Base-by-base conservation (phyloP, 2,888 invertebrate genomes). In the Loripinus fragilis region DNA sequence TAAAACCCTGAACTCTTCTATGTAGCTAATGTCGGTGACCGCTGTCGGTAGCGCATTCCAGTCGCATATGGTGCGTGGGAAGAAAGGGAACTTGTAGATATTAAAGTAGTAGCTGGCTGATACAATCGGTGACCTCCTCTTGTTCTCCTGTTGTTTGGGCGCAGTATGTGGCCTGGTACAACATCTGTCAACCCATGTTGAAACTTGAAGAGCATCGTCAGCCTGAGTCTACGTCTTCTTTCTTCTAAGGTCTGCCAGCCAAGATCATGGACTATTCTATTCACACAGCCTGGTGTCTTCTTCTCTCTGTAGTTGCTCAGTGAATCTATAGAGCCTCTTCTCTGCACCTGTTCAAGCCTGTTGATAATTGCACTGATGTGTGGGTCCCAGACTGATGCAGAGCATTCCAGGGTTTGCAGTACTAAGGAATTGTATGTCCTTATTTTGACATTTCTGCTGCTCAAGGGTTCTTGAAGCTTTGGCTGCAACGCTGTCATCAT, bases 311-410 rank as follows among this genome's bases (percentile, higher is more conserved):
- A 68, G 42, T 74, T 67, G 3, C 42, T 52, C 41, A 35, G 67
- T 5, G 23, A 42, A 25, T 68, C 68, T 17, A 68, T 20, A 41
- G 74, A 68, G 17, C 42, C 68, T 41, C 68, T 50, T 28, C 55
- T 52, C 38, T 74, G 67, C 1, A 67, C 69, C 55, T 55, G 65
- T 66, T 68, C 68, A 7, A 74, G 68, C 33, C 67, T 28, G 12
- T 38, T 17, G 20, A 48, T 17, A 20, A 10, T 20, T 23, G 7
- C 48, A 10, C 5, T 17, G 3, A 23, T 3, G 20, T 17, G 20
- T 5, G 48, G 55, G 3, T 55, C 55, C 55, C 5, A 55, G 7
- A 15, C 2, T 8, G 55, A 55, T 7, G 55, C 15, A 23, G 50
- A 8, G n/a, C 25, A 25, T 3, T 55, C 55, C 5, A 55, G 55